Conservation (phyloP, 2,113 vertebrate genomes). For the Drymodes brunneopygia region DNA sequence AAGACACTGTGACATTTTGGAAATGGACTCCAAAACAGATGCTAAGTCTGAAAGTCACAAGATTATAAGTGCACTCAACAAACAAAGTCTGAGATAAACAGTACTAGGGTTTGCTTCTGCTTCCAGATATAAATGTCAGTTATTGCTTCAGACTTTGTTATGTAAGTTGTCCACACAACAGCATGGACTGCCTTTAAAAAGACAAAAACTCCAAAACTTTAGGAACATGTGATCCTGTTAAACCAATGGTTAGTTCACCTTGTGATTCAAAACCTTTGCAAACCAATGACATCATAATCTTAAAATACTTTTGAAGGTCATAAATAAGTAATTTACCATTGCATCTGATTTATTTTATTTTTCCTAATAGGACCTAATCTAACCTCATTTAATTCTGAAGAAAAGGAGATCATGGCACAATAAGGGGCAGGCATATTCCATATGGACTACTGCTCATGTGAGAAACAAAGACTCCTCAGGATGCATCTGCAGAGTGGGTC, state of each 20-base stretch:
- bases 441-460: background rate
- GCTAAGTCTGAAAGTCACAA: conserved; percentile 8
- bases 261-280: background rate
- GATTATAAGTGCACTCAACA: background rate
- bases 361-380: background rate
- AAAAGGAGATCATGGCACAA: background rate
- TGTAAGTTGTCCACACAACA: background rate
- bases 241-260: background rate
- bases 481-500: background rate
- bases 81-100: background rate
- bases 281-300: background rate
- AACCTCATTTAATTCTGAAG: background rate
- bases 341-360: background rate
- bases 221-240: background rate
- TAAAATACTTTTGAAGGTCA: background rate
- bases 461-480: background rate
- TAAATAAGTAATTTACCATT: background rate
- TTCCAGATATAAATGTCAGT: background rate
- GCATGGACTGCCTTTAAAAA: background rate
- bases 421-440: background rate
- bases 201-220: background rate
- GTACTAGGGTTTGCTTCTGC: background rate
- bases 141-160: background rate
- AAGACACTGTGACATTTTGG: conserved; percentile 8
- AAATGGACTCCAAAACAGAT: background rate